These are phyloP conservation scores for Sciaenops ocellatus DNA, from an alignment of 2,797 vertebrate species.

Conservation along the genomic window DNA sequence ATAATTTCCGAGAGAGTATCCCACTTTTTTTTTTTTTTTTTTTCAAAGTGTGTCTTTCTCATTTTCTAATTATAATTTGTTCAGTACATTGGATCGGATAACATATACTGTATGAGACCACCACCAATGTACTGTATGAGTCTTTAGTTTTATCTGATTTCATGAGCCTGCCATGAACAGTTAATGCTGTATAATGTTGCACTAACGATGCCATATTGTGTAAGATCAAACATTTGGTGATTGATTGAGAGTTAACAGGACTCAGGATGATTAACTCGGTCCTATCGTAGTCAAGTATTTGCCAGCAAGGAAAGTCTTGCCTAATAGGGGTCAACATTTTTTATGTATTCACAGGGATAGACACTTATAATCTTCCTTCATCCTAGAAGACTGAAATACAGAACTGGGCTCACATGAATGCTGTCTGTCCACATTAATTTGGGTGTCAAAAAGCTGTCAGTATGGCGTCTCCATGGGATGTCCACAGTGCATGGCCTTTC, in stretches of 20 bases:
- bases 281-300: background rate
- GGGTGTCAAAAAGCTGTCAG: conserved; percentile 59
- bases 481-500: conserved; percentile 70
- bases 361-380: background rate
- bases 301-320: background rate
- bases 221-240: conserved; percentile 26
- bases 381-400: conserved; percentile 10
- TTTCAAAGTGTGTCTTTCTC: conserved; percentile 45
- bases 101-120: conserved; percentile 18
- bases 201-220: conserved; percentile 4
- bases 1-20: conserved; percentile 44
- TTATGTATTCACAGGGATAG: background rate
- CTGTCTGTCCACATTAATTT: conserved; percentile 43
- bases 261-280: background rate
- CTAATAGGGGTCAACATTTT: background rate
- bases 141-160: conserved; percentile 62
- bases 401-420: conserved; percentile 4
- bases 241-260: conserved; percentile 1
- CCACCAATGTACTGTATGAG: conserved; percentile 37
- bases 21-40: conserved; percentile 31
- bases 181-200: conserved; percentile 37
- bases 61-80: conserved; percentile 60
- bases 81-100: conserved; percentile 47
- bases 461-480: conserved; percentile 62
- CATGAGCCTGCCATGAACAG: conserved; percentile 33